Evolutionary conservation across 1,140 invertebrate species (phyloP).

Genomic region (Neodiprion virginianus): DNA sequence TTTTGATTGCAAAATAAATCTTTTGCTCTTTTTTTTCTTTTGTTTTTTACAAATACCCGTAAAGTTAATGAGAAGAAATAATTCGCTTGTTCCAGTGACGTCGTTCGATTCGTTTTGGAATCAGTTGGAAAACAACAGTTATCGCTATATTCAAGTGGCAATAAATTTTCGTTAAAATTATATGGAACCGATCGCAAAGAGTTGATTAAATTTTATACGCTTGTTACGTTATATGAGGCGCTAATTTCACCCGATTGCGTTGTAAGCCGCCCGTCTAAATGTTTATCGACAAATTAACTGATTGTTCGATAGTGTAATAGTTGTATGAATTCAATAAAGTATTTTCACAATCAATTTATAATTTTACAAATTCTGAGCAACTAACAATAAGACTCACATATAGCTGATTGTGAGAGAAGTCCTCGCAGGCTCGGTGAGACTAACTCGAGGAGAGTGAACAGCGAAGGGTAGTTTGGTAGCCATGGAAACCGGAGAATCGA

Average conservation of each 20-base stretch:
- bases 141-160: background rate
- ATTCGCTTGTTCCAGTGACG: background rate
- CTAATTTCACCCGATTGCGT: too few relatives aligned
- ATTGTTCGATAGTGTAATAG: background rate
- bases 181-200: background rate
- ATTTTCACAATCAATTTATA: background rate
- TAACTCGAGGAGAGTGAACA: constrained; percentile 13
- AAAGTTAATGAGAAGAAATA: background rate
- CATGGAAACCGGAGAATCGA: constrained; percentile 34
- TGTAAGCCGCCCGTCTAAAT: background rate
- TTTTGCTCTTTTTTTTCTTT: too few relatives aligned
- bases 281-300: background rate
- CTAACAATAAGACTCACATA: too few relatives aligned
- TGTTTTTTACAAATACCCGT: too few relatives aligned
- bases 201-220: background rate
- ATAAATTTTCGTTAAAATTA: background rate
- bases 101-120: background rate
- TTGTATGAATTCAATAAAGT: background rate
- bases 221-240: too few relatives aligned
- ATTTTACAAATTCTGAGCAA: too few relatives aligned
- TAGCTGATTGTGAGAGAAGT: background rate
- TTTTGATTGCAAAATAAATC: background rate
- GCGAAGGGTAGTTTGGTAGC: constrained; percentile 29
- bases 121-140: background rate
- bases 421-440: background rate